phyloP scores from a whole-genome alignment of 1,140 invertebrate genomes.

The Drosophila cardini region DNA sequence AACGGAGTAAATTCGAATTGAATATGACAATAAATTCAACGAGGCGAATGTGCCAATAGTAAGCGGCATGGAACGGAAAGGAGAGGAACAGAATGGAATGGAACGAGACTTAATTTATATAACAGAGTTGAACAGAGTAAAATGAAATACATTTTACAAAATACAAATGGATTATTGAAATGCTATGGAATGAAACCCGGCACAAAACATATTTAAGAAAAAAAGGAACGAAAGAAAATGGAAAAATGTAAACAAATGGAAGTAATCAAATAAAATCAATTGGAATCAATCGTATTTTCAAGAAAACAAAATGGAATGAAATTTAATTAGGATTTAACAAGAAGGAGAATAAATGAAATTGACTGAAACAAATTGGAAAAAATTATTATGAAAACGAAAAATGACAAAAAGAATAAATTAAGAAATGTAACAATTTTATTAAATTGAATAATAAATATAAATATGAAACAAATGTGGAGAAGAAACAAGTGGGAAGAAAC shows the following conservation, averaged over 20 bases:
- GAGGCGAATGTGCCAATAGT: not conserved
- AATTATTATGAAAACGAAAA: not conserved
- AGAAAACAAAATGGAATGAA: not conserved
- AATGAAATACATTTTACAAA: not conserved
- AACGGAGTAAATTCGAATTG: conserved; percentile 2
- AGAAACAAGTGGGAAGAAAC: no score
- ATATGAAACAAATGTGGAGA: no score
- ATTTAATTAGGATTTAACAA: no score
- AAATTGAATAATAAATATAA: not conserved
- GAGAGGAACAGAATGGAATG: no score
- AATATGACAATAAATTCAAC: not conserved
- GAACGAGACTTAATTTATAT: no score
- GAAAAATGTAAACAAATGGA: no score
- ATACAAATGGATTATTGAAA: not conserved
- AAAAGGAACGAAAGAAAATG: no score
- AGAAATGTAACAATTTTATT: not conserved
- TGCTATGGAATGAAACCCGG: no score
- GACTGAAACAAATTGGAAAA: not conserved
- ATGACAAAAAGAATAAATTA: not conserved
- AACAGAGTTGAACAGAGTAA: not conserved
- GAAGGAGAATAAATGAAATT: not conserved
- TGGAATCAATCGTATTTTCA: no score
- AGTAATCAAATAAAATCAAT: no score
- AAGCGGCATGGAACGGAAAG: not conserved
- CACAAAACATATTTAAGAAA: no score